Evolutionary conservation across 2,797 vertebrate genomes (phyloP), one percentile per base, ranked within the genome.

Genomic region (Tiaroga cobitis): DNA sequence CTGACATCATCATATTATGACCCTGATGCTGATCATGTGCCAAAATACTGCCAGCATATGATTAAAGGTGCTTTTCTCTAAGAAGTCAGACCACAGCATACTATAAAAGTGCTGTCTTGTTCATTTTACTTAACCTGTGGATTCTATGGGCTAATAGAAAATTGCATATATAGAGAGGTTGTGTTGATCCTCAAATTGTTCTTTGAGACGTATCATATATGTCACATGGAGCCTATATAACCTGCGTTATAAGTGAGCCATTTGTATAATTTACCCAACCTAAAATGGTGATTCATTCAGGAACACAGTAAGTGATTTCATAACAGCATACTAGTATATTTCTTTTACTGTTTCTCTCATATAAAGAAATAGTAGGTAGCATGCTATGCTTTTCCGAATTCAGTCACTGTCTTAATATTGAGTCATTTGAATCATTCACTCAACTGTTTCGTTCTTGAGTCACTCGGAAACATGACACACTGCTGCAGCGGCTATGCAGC

Each of bases 1-100:
- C 24, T 86, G 24, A 80, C 59, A 68, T 75, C 84, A 80, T 82
- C 81, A 76, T 70, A 72, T 69, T 11, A 79, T 34, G 49, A 56
- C 76, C 46, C 49, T 69, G 7, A 13, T 70, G 63, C 21, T 63
- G 37, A 79, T 46, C 54, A 51, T 70, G 39, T 39, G 51, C 82
- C 82, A 84, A 54, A 49, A 77, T 43, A 4, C 43, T 68, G 24
- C 43, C 15, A 72, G 67, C 10, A 37, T 70, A 72, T 72, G 24
- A 79, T 72, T 79, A 79, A 80, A 8, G 1, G 7, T 56, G 5
- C 51, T 77, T 77, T 59, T 65, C 74, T 29, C 24, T 19, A 15
- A 69, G n/a, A 49, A 54, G 13, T 3, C 32, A 41, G 9, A 18
- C 5, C 67, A 37, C 26, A 51, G 29, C 43, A 37, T 80, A 80